phyloP scores from a whole-genome alignment of 2,113 vertebrate genomes.

The Festucalex cinctus region DNA sequence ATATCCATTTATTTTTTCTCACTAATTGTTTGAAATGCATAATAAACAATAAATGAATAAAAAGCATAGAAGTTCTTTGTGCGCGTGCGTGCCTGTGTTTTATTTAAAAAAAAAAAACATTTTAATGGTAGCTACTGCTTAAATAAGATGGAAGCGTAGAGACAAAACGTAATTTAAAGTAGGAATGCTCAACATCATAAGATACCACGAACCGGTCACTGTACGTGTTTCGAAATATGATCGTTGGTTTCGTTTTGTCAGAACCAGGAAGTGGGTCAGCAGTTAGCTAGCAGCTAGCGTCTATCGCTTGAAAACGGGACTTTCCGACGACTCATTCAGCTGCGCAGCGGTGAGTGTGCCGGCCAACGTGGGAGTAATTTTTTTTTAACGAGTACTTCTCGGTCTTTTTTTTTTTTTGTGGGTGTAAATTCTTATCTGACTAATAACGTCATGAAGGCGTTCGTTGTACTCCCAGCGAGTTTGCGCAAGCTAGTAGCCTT shows the following conservation, averaged over 20 bases:
- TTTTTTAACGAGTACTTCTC: no score
- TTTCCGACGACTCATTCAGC: background rate
- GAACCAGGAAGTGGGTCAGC: background rate
- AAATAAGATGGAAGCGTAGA: background rate
- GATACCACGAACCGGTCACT: no score
- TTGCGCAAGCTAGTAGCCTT: background rate
- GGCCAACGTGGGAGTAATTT: background rate
- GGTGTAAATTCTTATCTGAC: no score
- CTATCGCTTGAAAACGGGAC: background rate
- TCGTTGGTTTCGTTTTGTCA: background rate
- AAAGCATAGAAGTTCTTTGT: background rate
- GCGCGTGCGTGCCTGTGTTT: no score
- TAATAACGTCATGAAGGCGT: background rate
- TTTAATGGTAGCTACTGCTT: background rate
- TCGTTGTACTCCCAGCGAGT: background rate
- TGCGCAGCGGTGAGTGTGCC: background rate
- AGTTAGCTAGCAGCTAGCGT: background rate
- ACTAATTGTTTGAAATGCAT: constrained; percentile 1
- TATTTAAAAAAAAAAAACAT: no score
- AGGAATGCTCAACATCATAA: no score
- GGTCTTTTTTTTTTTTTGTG: no score
- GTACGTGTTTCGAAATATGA: background rate
- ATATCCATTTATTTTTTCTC: background rate
- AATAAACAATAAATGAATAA: background rate
- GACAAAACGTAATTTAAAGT: background rate